A percentile compares a stretch with the other conserved stretches of the same genome.
Conservation (phyloP, 2,113 vertebrate genomes). For the Daubentonia madagascariensis region DNA sequence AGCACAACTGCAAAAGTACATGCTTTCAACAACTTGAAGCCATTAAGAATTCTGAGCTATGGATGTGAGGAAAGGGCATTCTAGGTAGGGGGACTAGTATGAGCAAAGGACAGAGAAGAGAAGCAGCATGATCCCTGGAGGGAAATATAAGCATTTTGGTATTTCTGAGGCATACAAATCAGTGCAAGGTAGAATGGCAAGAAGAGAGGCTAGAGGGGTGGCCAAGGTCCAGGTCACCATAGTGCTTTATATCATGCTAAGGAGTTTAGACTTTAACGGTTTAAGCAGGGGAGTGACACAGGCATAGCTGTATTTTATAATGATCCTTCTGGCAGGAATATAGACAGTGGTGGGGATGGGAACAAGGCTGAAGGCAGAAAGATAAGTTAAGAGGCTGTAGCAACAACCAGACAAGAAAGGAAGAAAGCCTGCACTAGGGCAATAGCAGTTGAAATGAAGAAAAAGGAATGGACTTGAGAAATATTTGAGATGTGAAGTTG, state of each 20-base stretch:
- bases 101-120: constrained; percentile 4
- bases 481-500: constrained; percentile 38
- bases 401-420: neutral
- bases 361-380: neutral
- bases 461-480: neutral
- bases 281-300: neutral
- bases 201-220: neutral
- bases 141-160: neutral
- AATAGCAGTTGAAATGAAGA: constrained; percentile 39
- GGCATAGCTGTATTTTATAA: constrained; percentile 12
- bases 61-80: neutral
- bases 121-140: neutral
- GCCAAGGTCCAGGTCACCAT: neutral
- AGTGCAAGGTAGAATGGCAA: neutral
- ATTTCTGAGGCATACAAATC: constrained; percentile 7
- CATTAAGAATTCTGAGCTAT: neutral
- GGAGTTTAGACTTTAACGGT: neutral
- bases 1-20: neutral
- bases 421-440: neutral
- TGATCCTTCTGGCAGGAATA: neutral
- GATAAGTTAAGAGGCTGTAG: neutral
- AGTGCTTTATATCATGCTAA: neutral
- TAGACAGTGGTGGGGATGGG: neutral
- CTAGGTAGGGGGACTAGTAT: neutral
- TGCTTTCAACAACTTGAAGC: neutral